A percentile compares a stretch with the other conserved stretches of the same genome.
Evolutionary conservation across 2,113 vertebrate species (phyloP).

Genomic region (Trichechus manatus): DNA sequence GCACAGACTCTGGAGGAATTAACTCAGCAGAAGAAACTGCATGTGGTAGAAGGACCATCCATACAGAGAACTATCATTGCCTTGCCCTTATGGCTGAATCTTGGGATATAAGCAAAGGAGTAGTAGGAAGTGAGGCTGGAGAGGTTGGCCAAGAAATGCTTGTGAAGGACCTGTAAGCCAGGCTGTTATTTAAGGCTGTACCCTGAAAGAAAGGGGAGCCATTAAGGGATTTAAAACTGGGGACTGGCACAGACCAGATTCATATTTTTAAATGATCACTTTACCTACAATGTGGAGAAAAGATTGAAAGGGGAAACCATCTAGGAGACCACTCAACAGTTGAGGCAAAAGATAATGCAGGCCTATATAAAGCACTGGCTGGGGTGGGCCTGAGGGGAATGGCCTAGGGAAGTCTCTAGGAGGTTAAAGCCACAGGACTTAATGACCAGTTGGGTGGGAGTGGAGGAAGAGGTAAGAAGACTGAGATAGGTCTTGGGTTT

Average conservation of each 20-base stretch:
- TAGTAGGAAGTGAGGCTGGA: background rate
- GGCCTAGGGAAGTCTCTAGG: background rate
- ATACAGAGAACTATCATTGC: conserved; percentile 1
- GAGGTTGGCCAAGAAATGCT: conserved; percentile 15
- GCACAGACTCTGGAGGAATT: conserved; percentile 12
- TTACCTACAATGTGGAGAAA: conserved; percentile 20
- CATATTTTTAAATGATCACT: conserved; percentile 44
- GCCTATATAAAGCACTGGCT: background rate
- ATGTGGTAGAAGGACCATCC: conserved; percentile 30
- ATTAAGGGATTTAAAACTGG: background rate
- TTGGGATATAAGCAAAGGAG: background rate
- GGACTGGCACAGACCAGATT: background rate
- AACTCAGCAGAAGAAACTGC: background rate
- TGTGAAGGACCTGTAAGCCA: background rate
- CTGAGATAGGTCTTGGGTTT: background rate
- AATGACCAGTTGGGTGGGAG: background rate
- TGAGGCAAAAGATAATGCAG: background rate
- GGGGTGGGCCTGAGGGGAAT: background rate
- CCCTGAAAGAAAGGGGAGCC: background rate
- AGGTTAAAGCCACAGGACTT: conserved; percentile 40
- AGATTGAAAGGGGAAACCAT: conserved; percentile 18
- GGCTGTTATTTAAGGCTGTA: background rate
- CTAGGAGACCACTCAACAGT: background rate
- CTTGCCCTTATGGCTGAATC: conserved; percentile 25
- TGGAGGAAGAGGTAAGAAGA: background rate